Evolutionary conservation across 2,113 vertebrate genomes (phyloP).

Genomic region (Neoarius graeffei): DNA sequence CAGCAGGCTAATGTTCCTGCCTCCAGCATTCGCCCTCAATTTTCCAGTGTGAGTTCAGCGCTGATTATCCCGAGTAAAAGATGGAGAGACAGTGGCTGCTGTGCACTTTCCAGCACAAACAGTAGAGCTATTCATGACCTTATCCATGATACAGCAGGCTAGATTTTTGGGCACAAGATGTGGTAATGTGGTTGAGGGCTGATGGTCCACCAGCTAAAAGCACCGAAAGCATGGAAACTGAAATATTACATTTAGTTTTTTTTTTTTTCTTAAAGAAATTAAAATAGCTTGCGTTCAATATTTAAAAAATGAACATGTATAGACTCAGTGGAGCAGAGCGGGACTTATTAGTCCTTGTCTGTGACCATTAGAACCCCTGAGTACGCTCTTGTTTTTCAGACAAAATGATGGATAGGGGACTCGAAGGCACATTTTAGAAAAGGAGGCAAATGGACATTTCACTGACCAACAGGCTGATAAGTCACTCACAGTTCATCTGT

Average conservation of each 20-base stretch:
- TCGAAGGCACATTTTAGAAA: conserved; percentile 4
- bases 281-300: background rate
- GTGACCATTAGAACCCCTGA: conserved; percentile 37
- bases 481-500: conserved; percentile 20
- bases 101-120: background rate
- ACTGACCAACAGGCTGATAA: conserved; percentile 10
- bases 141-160: background rate
- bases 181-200: background rate
- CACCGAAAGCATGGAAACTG: background rate
- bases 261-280: background rate
- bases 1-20: conserved; percentile 49
- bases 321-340: background rate
- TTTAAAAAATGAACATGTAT: background rate
- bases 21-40: conserved; percentile 40
- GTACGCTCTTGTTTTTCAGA: conserved; percentile 10
- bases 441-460: background rate
- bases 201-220: background rate
- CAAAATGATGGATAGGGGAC: conserved; percentile 45
- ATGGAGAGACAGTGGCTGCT: background rate
- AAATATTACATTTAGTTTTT: background rate
- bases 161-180: background rate
- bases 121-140: conserved; percentile 34
- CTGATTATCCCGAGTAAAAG: conserved; percentile 8
- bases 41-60: conserved; percentile 32
- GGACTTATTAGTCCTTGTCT: conserved; percentile 40